A percentile compares a stretch with the other conserved stretches of the same genome.
Evolutionary conservation across 2,888 invertebrate species (phyloP).

Genomic region (Drosophila dives): DNA sequence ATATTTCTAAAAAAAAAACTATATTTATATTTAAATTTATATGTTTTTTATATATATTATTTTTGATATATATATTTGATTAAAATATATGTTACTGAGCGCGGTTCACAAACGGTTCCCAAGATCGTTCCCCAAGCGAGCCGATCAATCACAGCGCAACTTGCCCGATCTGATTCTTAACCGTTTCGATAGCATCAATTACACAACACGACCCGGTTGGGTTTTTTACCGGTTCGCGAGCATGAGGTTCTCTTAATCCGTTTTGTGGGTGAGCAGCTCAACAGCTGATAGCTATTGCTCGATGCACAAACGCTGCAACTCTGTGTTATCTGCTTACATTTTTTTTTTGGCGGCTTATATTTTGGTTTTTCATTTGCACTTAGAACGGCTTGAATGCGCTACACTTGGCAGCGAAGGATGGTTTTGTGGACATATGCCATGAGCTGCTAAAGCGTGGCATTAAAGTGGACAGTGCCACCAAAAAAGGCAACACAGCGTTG

Average conservation of each 20-base stretch:
- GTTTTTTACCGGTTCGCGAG: neutral
- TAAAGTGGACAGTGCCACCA: slow-evolving; percentile 97
- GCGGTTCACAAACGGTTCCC: neutral
- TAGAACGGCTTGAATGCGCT: slow-evolving; percentile 99
- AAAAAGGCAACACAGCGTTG: slow-evolving; percentile 98
- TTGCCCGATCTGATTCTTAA: neutral
- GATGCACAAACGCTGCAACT: neutral
- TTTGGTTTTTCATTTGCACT: neutral
- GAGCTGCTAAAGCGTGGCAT: slow-evolving; percentile 96
- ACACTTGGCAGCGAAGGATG: slow-evolving; percentile 98
- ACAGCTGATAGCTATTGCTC: neutral
- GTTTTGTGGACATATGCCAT: slow-evolving; percentile 96
- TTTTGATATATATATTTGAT: neutral
- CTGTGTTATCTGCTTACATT: neutral
- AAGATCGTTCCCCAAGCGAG: neutral
- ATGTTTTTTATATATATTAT: neutral
- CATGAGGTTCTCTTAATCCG: neutral
- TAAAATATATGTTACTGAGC: neutral
- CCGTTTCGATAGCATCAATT: neutral
- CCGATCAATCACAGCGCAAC: neutral
- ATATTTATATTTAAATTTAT: neutral
- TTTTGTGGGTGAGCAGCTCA: neutral
- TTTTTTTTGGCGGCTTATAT: neutral
- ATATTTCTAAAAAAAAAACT: neutral
- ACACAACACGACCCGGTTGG: neutral